Base-by-base conservation (phyloP, 2,888 invertebrate genomes). In the Ennomos erosarius region DNA sequence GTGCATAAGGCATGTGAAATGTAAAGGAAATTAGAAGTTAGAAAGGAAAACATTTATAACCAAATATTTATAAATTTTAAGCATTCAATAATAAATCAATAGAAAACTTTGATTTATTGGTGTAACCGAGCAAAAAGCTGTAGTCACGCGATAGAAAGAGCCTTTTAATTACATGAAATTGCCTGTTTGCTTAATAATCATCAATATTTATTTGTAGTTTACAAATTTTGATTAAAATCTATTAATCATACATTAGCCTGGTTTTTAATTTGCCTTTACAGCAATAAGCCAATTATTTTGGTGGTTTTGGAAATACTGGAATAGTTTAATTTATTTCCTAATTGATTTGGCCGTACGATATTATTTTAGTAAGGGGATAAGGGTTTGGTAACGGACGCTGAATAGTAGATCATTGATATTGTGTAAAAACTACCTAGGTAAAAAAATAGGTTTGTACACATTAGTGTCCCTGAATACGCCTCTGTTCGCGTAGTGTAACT, bases 401-500 rank as follows among this genome's bases (percentile, higher is more conserved):
- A n/a, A n/a, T n/a, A n/a, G n/a, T 16, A 16, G 16, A 16, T 16
- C 3, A 16, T n/a, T n/a, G n/a, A n/a, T 16, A 16, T 16, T 16
- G 16, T 16, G 16, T 16, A 3, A 16, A 16, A 16, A 16, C 3
- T 1, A 16, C 16, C 1, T 16, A 16, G 16, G 16, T n/a, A 26
- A 26, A 1, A 5, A 26, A 1, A 5, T 26, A 26, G 6, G 26
- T 26, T 26, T 26, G 6, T 26, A 6, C 6, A 26, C 3, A 26
- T 26, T 26, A 26, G 64, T 56, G 35, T 68, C 33, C 46, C 54
- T 54, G 40, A 84, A 67, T 84, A 65, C 87, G 74, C 59, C 75
- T 75, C 88, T 83, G 81, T 69, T 43, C 69, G 69, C 73, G 71
- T 70, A 77, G 72, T 71, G 69, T 74, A 82, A 80, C 79, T 78